These are phyloP conservation scores for Scarus forsteni DNA, from an alignment of 2,797 vertebrate genomes.

Conservation along the genomic window DNA sequence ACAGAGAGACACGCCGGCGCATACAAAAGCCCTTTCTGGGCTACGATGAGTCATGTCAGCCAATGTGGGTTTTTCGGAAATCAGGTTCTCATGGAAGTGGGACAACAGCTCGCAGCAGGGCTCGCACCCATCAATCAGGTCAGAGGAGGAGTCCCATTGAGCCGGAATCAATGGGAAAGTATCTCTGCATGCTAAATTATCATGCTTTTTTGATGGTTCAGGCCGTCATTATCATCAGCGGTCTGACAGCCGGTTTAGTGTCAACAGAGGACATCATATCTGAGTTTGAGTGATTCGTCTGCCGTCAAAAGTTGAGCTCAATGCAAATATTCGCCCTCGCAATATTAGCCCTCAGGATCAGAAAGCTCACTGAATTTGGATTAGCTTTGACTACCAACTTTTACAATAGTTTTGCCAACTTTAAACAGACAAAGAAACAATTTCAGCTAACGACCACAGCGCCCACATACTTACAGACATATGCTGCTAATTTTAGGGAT, in stretches of 20 bases:
- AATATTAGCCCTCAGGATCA: not conserved
- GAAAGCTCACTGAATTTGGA: not conserved
- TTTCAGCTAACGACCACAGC: too few species aligned
- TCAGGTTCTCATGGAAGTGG: conserved; percentile 48
- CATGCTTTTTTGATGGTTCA: conserved; percentile 3
- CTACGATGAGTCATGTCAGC: conserved; percentile 29
- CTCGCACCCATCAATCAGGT: conserved; percentile 25
- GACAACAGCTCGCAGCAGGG: conserved; percentile 37
- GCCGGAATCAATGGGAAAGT: conserved; percentile 14
- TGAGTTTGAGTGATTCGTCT: not conserved
- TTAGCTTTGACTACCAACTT: not conserved
- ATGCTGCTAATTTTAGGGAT: too few species aligned
- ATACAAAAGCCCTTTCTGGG: conserved; percentile 20
- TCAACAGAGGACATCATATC: conserved; percentile 8
- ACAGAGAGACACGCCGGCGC: not conserved
- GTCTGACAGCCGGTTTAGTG: not conserved
- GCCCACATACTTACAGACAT: too few species aligned
- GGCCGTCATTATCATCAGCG: conserved; percentile 6
- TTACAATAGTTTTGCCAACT: too few species aligned
- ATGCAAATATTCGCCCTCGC: not conserved
- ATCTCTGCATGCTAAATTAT: conserved; percentile 13
- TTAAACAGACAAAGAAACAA: not conserved
- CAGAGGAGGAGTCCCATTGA: conserved; percentile 24
- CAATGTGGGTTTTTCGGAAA: conserved; percentile 23
- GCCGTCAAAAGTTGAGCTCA: not conserved